These are phyloP conservation scores for Rhinogobius similis DNA, from an alignment of 2,113 vertebrate species.

Conservation along the genomic window DNA sequence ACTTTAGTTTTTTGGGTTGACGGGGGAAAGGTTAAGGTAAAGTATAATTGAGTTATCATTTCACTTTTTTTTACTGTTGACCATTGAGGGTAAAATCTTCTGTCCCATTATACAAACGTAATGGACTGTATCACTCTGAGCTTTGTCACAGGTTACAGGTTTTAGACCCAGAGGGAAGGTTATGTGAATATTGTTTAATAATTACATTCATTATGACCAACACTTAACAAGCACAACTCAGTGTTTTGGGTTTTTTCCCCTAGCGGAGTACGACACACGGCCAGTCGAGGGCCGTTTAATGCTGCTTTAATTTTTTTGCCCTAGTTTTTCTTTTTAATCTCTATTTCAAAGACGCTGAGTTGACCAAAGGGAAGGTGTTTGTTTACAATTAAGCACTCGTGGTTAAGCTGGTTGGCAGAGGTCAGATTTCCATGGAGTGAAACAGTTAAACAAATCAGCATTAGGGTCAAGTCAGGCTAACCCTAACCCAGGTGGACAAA, in stretches of 20 bases:
- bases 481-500: constrained; percentile 74
- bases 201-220: not conserved
- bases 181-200: not conserved
- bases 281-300: too few relatives aligned
- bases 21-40: too few relatives aligned
- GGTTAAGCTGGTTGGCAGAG: constrained; percentile 57
- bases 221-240: not conserved
- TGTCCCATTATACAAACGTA: not conserved
- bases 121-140: not conserved
- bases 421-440: constrained; percentile 73
- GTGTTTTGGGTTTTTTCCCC: too few relatives aligned
- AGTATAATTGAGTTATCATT: too few relatives aligned
- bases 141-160: not conserved
- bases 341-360: constrained; percentile 25
- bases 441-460: constrained; percentile 65
- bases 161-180: not conserved
- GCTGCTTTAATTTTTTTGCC: not conserved
- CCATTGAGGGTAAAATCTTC: not conserved
- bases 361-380: constrained; percentile 50
- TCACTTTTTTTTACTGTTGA: not conserved
- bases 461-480: constrained; percentile 37
- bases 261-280: too few relatives aligned
- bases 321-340: not conserved
- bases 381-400: constrained; percentile 70
- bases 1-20: not conserved